phyloP scores from a whole-genome alignment of 2,888 invertebrate genomes.

The Orthonevra nobilis region DNA sequence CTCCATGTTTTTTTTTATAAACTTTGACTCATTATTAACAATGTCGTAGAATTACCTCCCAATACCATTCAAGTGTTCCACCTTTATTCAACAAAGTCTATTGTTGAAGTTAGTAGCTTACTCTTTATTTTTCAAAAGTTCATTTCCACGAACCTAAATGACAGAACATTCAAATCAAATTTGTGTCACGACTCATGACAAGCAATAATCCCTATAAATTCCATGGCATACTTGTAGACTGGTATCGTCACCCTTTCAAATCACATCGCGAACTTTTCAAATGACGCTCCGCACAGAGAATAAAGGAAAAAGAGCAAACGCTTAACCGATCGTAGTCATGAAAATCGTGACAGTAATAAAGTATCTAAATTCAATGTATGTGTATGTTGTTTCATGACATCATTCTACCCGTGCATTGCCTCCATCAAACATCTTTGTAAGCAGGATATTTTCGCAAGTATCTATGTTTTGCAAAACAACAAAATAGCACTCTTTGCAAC shows the following conservation, averaged over 20 bases:
- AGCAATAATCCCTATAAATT: slow-evolving; percentile 9
- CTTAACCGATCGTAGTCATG: slow-evolving; percentile 64
- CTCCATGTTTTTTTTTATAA: too few relatives aligned
- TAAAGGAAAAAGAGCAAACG: slow-evolving; percentile 25
- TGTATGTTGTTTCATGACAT: too few relatives aligned
- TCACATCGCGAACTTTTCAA: slow-evolving; percentile 62
- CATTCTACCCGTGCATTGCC: background rate
- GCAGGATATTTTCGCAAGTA: slow-evolving; percentile 33
- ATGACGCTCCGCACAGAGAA: slow-evolving; percentile 36
- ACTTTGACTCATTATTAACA: too few relatives aligned
- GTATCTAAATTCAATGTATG: slow-evolving; percentile 56
- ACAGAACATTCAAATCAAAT: slow-evolving; percentile 59
- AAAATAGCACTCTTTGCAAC: background rate
- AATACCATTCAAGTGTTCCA: too few relatives aligned
- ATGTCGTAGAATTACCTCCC: too few relatives aligned
- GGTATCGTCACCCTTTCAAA: slow-evolving; percentile 1
- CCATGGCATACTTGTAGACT: background rate
- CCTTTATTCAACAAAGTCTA: too few relatives aligned
- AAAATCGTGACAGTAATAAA: slow-evolving; percentile 68
- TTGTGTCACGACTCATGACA: slow-evolving; percentile 63
- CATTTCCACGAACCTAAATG: slow-evolving; percentile 22
- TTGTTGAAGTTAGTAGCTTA: slow-evolving; percentile 44
- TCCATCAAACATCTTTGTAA: background rate
- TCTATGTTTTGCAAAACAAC: too few relatives aligned
- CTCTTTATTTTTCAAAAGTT: slow-evolving; percentile 9